Conservation (phyloP, 2,113 vertebrate species). For the Melanocharis versteri region DNA sequence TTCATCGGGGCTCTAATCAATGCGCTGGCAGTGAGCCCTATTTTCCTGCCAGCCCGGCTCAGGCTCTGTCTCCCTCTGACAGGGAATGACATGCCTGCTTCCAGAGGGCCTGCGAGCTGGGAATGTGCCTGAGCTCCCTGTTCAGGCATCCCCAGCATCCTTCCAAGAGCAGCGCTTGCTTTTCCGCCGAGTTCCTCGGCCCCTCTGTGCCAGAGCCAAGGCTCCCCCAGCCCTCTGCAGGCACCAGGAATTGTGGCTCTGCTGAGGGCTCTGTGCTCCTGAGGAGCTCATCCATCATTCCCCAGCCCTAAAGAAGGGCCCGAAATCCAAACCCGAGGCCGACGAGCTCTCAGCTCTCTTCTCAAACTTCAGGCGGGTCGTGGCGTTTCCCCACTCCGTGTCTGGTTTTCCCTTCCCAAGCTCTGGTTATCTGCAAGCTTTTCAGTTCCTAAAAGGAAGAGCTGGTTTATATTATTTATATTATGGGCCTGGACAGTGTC, state of each 20-base stretch:
- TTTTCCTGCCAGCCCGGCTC: slow-evolving; percentile 37
- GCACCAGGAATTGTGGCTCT: not conserved
- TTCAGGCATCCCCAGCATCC: not conserved
- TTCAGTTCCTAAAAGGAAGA: slow-evolving; percentile 24
- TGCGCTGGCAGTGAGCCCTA: not conserved
- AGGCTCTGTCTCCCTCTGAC: not conserved
- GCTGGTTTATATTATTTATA: slow-evolving; percentile 24
- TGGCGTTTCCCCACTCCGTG: not conserved
- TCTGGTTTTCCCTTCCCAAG: slow-evolving; percentile 14
- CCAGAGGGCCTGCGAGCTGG: not conserved
- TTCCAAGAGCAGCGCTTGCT: not conserved
- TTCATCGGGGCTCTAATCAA: slow-evolving; percentile 43
- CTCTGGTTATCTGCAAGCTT: slow-evolving; percentile 28
- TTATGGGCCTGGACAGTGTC: slow-evolving; percentile 41
- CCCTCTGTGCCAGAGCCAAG: not conserved
- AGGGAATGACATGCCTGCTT: not conserved
- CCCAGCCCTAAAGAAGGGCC: not conserved
- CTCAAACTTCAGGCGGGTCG: not conserved
- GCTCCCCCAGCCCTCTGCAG: not conserved
- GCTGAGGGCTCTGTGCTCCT: not conserved
- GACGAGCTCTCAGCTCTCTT: not conserved
- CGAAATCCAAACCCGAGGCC: not conserved
- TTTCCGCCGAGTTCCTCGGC: not conserved
- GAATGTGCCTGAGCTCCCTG: not conserved
- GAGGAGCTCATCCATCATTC: not conserved